Evolutionary conservation across 2,888 invertebrate species (phyloP), one percentile per base, ranked within the genome.

Genomic region (Cyclophora punctaria): DNA sequence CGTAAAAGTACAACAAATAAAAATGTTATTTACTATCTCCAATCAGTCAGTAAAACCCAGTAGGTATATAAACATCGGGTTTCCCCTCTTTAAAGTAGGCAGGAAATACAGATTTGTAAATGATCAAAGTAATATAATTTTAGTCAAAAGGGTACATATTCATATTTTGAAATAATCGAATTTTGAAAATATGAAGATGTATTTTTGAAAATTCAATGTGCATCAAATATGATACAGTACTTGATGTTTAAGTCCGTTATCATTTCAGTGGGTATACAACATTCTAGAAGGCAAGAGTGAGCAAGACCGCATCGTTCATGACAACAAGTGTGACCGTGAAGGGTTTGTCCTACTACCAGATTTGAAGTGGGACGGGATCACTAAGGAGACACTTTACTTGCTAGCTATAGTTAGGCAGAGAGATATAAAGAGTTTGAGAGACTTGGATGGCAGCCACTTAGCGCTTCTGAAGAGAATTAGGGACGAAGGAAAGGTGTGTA

Each of bases 341-440:
- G 98, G 98, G 0, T 99, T 98, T 75, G 88, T 99, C 7, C 80
- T 99, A 7, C 70, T 98, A 1, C 98, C 97, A 0, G 99, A 99
- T 82, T 88, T 98, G 51, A 99, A 99, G 80, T 99, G 99, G 99
- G 95, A 98, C 81, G 95, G 96, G 7, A 78, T 91, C 45, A 81
- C 79, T 7, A 84, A 92, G 20, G 95, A 96, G 67, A 94, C 94
- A 0, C 80, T 99, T 7, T 97, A 99, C 75, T 80, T 96, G 4
- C 82, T 97, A 49, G 98, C 96, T 0, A 92, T 99, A 51, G 90
- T 93, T 0, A 91, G 93, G 60, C 90, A 91, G 57, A 91, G 90
- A 59, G 92, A 91, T 47, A 90, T 99, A 4, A 94, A 93, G 75
- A 97, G 96, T 0, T 67, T 99, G 41, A 89, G 99, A 63, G 97